Evolutionary conservation across 2,113 vertebrate genomes (phyloP), one percentile per base, ranked within the genome.

Genomic region (Pheucticus melanocephalus): DNA sequence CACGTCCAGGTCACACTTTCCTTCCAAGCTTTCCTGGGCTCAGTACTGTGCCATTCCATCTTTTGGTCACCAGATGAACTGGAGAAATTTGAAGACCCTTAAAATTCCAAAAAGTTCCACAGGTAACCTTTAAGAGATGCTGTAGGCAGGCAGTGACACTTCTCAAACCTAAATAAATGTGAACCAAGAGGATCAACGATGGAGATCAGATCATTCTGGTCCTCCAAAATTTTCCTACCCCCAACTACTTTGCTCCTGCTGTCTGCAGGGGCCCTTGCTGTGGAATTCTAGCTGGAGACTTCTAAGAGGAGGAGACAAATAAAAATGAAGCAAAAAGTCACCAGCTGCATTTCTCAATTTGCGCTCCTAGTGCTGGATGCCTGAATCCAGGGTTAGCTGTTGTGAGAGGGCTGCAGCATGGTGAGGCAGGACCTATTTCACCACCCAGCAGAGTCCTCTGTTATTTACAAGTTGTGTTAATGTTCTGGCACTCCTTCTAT

Each of bases 311-410:
- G 30, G 50, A 91, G 25, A 79, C 39, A 79, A 79, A 91, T 77
- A 85, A 87, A 89, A 93, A 66, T 22, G 71, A 94, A 91, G n/a
- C 66, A 80, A 86, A 84, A 85, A 80, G 39, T 44, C 78, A 59
- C 56, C 85, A 95, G 75, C 63, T 80, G 51, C 68, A 54, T 93
- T 90, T 88, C 82, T 82, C 51, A 91, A 37, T 54, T 73, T 65
- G 71, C 25, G 28, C 44, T 80, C 45, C 59, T 25, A 40, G 50
- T 30, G 71, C 85, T 59, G 39, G 60, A 30, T 85, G 76, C 51
- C 61, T 35, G 37, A 64, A 53, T 33, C 39, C 71, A 54, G 63
- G 63, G 40, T 61, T 53, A 59, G 76, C 60, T 86, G 65, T 39
- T 66, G 71, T 13, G 15, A 73, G 70, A 72, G 84, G 15, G 28